Conservation (phyloP, 1,140 invertebrate genomes). For the Drosophila obscura region DNA sequence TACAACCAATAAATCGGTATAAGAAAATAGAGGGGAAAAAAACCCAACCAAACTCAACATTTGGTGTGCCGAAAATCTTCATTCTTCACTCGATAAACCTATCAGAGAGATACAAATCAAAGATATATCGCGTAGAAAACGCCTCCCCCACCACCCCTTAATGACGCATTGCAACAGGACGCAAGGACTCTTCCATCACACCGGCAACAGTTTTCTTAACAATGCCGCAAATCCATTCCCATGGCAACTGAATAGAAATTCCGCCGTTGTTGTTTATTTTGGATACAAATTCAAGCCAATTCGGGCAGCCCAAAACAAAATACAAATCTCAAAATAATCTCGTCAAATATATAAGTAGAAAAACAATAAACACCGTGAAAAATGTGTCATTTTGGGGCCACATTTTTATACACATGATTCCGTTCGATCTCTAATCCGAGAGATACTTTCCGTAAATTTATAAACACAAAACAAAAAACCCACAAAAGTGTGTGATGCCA, state of each 20-base stretch:
- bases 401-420: slow-evolving; percentile 57
- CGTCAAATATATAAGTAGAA: slow-evolving; percentile 10
- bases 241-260: slow-evolving; percentile 66
- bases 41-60: too few species aligned
- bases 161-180: slow-evolving; percentile 10
- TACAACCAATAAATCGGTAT: neutral
- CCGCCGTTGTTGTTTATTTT: slow-evolving; percentile 79
- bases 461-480: slow-evolving; percentile 13
- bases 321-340: too few species aligned
- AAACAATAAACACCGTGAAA: slow-evolving; percentile 22
- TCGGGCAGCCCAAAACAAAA: slow-evolving; percentile 23
- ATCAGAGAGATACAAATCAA: too few species aligned
- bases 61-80: too few species aligned
- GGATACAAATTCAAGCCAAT: slow-evolving; percentile 58
- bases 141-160: too few species aligned
- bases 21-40: neutral
- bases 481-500: slow-evolving; percentile 55
- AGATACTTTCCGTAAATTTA: slow-evolving; percentile 41
- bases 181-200: slow-evolving; percentile 10
- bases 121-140: neutral
- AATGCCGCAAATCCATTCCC: slow-evolving; percentile 66
- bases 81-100: too few species aligned
- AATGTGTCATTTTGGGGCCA: slow-evolving; percentile 52
- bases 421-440: slow-evolving; percentile 9
- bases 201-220: slow-evolving; percentile 67